These are phyloP conservation scores for Oryzias melastigma DNA, from an alignment of 2,113 vertebrate species.

Conservation along the genomic window DNA sequence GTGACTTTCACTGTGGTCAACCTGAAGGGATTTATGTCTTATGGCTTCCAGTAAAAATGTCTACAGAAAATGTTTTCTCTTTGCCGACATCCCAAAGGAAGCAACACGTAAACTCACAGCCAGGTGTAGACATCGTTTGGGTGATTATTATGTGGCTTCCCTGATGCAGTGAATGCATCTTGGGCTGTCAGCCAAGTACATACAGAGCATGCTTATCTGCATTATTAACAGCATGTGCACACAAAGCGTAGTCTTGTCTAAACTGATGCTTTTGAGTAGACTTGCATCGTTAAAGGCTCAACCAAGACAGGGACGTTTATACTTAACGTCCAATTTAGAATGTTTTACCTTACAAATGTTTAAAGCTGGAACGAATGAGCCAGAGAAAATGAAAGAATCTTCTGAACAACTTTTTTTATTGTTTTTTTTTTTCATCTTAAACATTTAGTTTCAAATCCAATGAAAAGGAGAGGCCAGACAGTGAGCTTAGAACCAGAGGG, in stretches of 20 bases:
- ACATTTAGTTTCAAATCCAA: conserved; percentile 64
- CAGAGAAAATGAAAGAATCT: no score
- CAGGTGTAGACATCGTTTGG: conserved; percentile 10
- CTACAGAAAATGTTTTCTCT: conserved; percentile 12
- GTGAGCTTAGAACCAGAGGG: conserved; percentile 69
- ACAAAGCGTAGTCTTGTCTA: neutral
- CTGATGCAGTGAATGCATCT: conserved; percentile 17
- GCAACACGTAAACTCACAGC: conserved; percentile 4
- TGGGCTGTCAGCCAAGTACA: conserved; percentile 27
- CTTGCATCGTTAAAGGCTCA: neutral
- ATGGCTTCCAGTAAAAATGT: conserved; percentile 12
- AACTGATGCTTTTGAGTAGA: neutral
- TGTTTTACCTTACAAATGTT: neutral
- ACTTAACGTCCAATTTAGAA: neutral
- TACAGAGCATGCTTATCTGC: neutral
- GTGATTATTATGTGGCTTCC: conserved; percentile 2
- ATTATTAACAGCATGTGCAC: conserved; percentile 8
- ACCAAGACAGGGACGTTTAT: neutral
- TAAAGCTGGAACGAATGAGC: no score
- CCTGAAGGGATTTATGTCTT: conserved; percentile 1
- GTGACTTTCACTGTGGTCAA: conserved; percentile 12
- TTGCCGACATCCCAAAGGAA: conserved; percentile 8
- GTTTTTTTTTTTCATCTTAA: conserved; percentile 5
- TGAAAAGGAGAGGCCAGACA: conserved; percentile 69
- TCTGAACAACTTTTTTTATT: no score